Base-by-base conservation (phyloP, 92 coral and sea anemone species). In the Epizoanthus stellaris region DNA sequence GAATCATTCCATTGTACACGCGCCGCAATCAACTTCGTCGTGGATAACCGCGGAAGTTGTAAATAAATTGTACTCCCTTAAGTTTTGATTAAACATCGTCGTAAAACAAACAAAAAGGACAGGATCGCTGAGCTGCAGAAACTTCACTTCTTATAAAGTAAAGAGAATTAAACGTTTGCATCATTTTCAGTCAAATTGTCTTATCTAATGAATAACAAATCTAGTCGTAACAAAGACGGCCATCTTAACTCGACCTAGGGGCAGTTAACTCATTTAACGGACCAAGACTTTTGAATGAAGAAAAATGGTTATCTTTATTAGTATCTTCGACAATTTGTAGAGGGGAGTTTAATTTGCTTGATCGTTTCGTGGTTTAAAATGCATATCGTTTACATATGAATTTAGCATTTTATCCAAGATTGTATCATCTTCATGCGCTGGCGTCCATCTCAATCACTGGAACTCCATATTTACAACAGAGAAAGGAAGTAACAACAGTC, bases 161-260 rank as follows among this genome's bases (percentile, higher is more conserved):
- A 52, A 13, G 12, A 52, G 56, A 52, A 9, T 52, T 43, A 49
- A 52, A 52, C 12, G 13, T 12, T 52, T 52, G 10, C 56, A 12
- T 52, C 13, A 52, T 52, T 11, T 11, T 9, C 0, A 7, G 56
- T 52, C 56, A 52, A 52, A 52, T 13, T 52, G 56, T 52, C 11
- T 30, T 9, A 52, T 52, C 56, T 76, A 76, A 76, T 38, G 69
- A 63, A 38, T 15, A 39, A 60, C 82, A 76, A 79, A 79, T 79
- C 71, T 13, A 42, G 14, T 42, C 12, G 19, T 76, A 59, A 59
- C 67, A 76, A 76, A 76, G 61, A 67, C 81, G 38, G 70, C 83
- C 58, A 79, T 21, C 39, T 13, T 20, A 63, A 40, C 70, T 39
- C 83, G 73, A 79, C 83, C 72, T n/a, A 39, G 61, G 83, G 83